Evolutionary conservation across 2,797 vertebrate species (phyloP).

Genomic region (Gadopsis marmoratus): DNA sequence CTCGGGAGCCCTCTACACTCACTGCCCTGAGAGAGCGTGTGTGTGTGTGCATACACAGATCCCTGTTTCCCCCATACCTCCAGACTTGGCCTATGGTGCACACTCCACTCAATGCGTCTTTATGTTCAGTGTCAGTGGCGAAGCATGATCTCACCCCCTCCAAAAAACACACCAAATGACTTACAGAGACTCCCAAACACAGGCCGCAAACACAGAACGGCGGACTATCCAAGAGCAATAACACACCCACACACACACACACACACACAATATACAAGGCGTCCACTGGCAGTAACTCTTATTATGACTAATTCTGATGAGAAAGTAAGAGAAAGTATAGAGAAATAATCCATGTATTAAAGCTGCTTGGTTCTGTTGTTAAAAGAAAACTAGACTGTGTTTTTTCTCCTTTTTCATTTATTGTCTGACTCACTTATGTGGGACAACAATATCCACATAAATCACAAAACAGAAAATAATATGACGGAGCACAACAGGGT

Average conservation of each 20-base stretch:
- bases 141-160: conserved; percentile 84
- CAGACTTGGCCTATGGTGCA: conserved; percentile 81
- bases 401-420: background rate
- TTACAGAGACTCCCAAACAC: conserved; percentile 79
- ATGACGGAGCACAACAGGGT: background rate
- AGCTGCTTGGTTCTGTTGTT: conserved; percentile 11
- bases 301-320: conserved; percentile 67
- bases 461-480: conserved; percentile 6
- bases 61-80: conserved; percentile 75
- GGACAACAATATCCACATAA: background rate
- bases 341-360: conserved; percentile 16
- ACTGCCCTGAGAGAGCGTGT: conserved; percentile 66
- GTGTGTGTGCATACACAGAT: conserved; percentile 56
- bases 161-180: conserved; percentile 79
- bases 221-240: conserved; percentile 77
- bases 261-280: conserved; percentile 43
- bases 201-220: conserved; percentile 71
- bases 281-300: conserved; percentile 51
- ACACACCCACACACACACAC: conserved; percentile 58
- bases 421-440: background rate
- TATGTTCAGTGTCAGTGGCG: conserved; percentile 82
- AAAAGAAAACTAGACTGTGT: conserved; percentile 16
- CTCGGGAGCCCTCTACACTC: conserved; percentile 83
- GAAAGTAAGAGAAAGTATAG: conserved; percentile 45
- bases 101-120: conserved; percentile 85